A percentile compares a stretch with the other conserved stretches of the same genome.
Evolutionary conservation across 2,113 vertebrate genomes (phyloP).

Genomic region (Hystrix cristata): DNA sequence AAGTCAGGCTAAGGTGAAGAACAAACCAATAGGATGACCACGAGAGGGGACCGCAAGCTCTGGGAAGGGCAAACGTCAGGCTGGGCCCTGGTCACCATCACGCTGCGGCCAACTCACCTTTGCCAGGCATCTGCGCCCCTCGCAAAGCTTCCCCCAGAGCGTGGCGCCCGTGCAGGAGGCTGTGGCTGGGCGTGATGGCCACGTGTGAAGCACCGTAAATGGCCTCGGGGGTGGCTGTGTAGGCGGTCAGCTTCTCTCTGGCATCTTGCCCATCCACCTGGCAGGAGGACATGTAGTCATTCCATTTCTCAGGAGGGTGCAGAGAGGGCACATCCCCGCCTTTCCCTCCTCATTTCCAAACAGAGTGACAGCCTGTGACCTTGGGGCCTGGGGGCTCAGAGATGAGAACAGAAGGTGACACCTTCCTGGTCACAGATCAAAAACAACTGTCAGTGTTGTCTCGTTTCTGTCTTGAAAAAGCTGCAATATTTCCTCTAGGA

Average conservation of each 20-base stretch:
- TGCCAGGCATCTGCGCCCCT: slow-evolving; percentile 88
- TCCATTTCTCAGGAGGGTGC: not conserved
- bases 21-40: not conserved
- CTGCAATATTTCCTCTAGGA: not conserved
- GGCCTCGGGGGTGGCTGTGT: slow-evolving; percentile 94
- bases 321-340: not conserved
- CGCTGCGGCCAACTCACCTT: slow-evolving; percentile 85
- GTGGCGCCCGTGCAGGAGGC: slow-evolving; percentile 92
- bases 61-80: accelerated
- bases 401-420: accelerated
- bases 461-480: not conserved
- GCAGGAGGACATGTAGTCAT: not conserved
- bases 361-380: not conserved
- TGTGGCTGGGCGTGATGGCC: slow-evolving; percentile 92
- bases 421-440: not conserved
- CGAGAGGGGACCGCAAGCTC: accelerated
- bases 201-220: slow-evolving; percentile 95
- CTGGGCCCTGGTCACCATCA: accelerated
- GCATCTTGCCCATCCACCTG: slow-evolving; percentile 92
- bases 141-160: slow-evolving; percentile 88
- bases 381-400: not conserved
- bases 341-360: not conserved
- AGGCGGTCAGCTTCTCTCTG: slow-evolving; percentile 93
- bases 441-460: not conserved
- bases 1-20: not conserved